Conservation (phyloP, 2,797 vertebrate genomes). For the Synanceia verrucosa region DNA sequence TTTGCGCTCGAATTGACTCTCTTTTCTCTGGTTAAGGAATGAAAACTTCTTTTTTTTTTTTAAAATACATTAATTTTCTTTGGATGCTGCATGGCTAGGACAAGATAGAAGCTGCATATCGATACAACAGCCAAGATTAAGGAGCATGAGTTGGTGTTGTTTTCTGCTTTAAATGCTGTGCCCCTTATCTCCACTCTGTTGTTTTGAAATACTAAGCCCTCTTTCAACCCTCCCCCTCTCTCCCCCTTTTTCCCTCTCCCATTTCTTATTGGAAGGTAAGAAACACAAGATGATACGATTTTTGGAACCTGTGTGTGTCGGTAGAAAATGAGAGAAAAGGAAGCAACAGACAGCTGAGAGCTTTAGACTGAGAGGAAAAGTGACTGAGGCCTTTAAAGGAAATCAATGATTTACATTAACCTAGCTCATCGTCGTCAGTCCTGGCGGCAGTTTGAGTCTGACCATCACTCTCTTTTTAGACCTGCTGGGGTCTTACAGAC, state of each 20-base stretch:
- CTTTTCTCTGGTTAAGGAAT: conserved; percentile 48
- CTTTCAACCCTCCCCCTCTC: conserved; percentile 60
- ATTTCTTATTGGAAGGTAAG: conserved; percentile 85
- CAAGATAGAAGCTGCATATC: conserved; percentile 56
- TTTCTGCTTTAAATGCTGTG: conserved; percentile 68
- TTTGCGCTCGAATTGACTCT: conserved; percentile 30
- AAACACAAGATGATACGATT: conserved; percentile 65
- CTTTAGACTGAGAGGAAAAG: conserved; percentile 66
- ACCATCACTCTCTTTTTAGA: conserved; percentile 69
- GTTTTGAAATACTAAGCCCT: conserved; percentile 70
- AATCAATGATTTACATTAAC: conserved; percentile 84
- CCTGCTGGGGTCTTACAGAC: conserved; percentile 68
- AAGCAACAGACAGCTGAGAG: conserved; percentile 60
- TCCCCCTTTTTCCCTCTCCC: conserved; percentile 42
- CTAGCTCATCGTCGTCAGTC: conserved; percentile 65
- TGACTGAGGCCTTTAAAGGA: conserved; percentile 73
- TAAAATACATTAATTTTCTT: conserved; percentile 9
- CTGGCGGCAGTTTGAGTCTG: conserved; percentile 67
- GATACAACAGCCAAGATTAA: conserved; percentile 45
- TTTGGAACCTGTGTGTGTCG: conserved; percentile 56
- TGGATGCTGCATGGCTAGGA: conserved; percentile 81
- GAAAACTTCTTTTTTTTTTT: conserved; percentile 27
- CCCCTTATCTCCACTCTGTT: conserved; percentile 64
- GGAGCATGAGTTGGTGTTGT: conserved; percentile 78
- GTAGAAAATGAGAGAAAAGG: conserved; percentile 42